A percentile compares a stretch with the other conserved stretches of the same genome.
These are phyloP conservation scores for Trididemnum miniatum DNA, from an alignment of 23 tunicate species.

Conservation along the genomic window DNA sequence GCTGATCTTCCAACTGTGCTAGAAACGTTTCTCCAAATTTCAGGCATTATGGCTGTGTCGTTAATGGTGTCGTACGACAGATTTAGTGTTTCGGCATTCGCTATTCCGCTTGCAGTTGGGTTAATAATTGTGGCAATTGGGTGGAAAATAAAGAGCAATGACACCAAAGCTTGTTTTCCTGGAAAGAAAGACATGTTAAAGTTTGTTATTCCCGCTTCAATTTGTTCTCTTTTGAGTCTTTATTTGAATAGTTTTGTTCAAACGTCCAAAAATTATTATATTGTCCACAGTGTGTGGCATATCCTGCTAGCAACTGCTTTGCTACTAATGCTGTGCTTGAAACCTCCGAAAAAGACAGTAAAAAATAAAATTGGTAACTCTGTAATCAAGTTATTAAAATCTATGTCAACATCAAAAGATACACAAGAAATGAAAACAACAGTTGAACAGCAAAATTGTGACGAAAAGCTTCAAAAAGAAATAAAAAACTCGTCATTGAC, in stretches of 20 bases:
- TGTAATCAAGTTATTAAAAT: too few relatives aligned
- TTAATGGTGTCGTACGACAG: neutral
- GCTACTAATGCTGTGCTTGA: neutral
- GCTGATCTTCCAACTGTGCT: neutral
- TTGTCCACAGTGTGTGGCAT: neutral
- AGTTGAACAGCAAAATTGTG: too few relatives aligned
- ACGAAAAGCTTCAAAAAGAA: too few relatives aligned
- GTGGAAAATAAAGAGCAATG: neutral
- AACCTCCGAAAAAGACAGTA: too few relatives aligned
- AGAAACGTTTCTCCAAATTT: neutral
- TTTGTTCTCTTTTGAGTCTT: neutral
- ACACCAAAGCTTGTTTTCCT: neutral
- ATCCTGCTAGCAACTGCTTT: neutral
- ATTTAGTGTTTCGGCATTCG: neutral
- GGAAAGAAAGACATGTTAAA: neutral
- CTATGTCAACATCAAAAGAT: too few relatives aligned
- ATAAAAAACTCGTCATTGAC: too few relatives aligned
- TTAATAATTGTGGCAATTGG: neutral
- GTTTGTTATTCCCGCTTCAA: neutral
- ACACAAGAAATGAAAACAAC: too few relatives aligned
- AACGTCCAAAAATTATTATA: neutral
- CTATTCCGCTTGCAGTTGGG: neutral
- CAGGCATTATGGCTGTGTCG: neutral
- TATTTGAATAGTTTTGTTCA: neutral
- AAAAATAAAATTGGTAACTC: too few relatives aligned